phyloP scores from a whole-genome alignment of 2,888 invertebrate species.

The Gerosis bhagava region DNA sequence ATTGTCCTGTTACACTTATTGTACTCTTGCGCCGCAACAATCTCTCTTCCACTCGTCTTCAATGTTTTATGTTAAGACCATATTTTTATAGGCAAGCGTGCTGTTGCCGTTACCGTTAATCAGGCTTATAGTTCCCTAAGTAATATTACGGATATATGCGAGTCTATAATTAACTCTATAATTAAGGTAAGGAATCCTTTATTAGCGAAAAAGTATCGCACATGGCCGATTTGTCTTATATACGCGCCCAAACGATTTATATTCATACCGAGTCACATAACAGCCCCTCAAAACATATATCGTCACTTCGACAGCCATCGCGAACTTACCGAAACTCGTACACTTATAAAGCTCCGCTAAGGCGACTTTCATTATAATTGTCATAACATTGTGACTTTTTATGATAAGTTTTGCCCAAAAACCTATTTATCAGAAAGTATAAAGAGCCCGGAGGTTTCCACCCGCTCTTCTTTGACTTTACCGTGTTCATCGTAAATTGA shows the following conservation, averaged over 20 bases:
- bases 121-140: too few species aligned
- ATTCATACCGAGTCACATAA: slow-evolving; percentile 17
- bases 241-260: slow-evolving; percentile 11
- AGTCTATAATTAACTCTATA: too few species aligned
- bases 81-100: too few species aligned
- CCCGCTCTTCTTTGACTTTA: slow-evolving; percentile 24
- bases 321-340: slow-evolving; percentile 20
- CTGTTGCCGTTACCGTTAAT: too few species aligned
- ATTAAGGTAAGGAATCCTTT: too few species aligned
- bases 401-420: slow-evolving; percentile 29
- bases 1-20: too few species aligned
- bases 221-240: not conserved
- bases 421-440: slow-evolving; percentile 31
- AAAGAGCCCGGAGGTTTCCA: slow-evolving; percentile 23
- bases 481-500: slow-evolving; percentile 26
- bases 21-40: too few species aligned
- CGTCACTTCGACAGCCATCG: slow-evolving; percentile 19
- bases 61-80: too few species aligned
- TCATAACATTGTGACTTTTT: slow-evolving; percentile 25
- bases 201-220: too few species aligned
- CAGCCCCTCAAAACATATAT: slow-evolving; percentile 23
- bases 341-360: slow-evolving; percentile 23
- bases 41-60: too few species aligned
- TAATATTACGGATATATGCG: too few species aligned
- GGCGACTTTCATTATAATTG: slow-evolving; percentile 26